Percentiles rank a stretch among this genome's conserved stretches.
phyloP scores from a whole-genome alignment of 2,113 vertebrate genomes.

The Corythornis cristatus region DNA sequence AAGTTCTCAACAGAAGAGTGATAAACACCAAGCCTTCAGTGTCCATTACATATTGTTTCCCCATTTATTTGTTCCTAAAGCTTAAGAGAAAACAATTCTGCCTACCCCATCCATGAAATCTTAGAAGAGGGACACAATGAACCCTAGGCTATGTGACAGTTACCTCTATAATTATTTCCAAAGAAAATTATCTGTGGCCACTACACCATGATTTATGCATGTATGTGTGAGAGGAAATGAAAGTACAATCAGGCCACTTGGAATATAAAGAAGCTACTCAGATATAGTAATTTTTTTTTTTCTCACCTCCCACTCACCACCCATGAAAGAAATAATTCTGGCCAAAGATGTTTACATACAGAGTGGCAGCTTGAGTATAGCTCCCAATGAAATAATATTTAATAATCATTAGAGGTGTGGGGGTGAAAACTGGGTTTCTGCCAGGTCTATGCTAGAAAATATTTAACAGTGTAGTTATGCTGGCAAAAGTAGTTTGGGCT shows the following conservation, averaged over 20 bases:
- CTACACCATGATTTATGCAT: background rate
- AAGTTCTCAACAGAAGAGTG: background rate
- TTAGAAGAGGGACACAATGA: background rate
- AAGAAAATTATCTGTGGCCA: background rate
- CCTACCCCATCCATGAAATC: background rate
- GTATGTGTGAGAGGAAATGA: background rate
- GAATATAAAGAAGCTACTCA: background rate
- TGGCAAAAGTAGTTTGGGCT: background rate
- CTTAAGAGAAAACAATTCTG: background rate
- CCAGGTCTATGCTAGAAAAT: background rate
- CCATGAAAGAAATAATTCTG: background rate
- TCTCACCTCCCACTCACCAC: accelerated
- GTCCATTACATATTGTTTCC: background rate
- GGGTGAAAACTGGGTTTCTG: background rate
- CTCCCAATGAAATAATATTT: background rate
- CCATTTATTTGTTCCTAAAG: background rate
- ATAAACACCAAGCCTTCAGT: background rate
- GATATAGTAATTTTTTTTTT: background rate
- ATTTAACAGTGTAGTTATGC: background rate
- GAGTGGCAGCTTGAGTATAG: background rate
- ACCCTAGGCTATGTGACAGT: background rate
- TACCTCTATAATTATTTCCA: background rate
- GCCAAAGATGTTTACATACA: background rate
- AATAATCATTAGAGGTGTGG: background rate
- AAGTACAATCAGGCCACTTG: background rate